Conservation (phyloP, 2,888 invertebrate species). For the Muschampia plurimacula region DNA sequence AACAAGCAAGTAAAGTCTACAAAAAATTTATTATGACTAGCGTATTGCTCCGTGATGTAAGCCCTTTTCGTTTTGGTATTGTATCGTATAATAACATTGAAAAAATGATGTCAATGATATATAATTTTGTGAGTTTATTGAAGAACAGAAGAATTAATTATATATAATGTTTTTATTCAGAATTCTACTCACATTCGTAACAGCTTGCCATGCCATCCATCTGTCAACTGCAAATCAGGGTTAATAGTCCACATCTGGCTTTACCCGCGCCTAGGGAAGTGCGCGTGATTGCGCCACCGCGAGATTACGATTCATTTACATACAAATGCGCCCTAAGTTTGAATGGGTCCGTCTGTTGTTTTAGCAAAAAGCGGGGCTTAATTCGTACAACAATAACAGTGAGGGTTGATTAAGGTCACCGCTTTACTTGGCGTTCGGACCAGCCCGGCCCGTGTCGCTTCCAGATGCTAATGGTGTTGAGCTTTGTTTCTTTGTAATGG, state of each 20-base stretch:
- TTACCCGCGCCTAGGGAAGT: slow-evolving; percentile 49
- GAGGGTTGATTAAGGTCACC: slow-evolving; percentile 67
- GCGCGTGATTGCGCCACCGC: slow-evolving; percentile 69
- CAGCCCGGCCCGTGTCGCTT: slow-evolving; percentile 54
- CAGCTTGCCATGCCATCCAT: no score
- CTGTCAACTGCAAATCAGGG: no score
- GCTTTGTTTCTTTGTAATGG: slow-evolving; percentile 55
- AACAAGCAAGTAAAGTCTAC: no score
- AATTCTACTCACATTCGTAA: no score
- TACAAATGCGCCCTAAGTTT: slow-evolving; percentile 80
- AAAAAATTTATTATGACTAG: neutral
- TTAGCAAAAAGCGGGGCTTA: slow-evolving; percentile 78
- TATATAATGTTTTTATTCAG: no score
- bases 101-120: no score
- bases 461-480: slow-evolving; percentile 50
- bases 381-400: slow-evolving; percentile 76
- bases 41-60: no score
- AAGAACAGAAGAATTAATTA: no score
- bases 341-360: slow-evolving; percentile 76
- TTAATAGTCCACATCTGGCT: no score
- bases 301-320: slow-evolving; percentile 82
- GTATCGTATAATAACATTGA: no score
- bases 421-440: slow-evolving; percentile 33
- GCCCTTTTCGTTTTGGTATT: no score
- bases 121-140: no score